Evolutionary conservation across 2,797 vertebrate species (phyloP).

Genomic region (Australoheros facetus): DNA sequence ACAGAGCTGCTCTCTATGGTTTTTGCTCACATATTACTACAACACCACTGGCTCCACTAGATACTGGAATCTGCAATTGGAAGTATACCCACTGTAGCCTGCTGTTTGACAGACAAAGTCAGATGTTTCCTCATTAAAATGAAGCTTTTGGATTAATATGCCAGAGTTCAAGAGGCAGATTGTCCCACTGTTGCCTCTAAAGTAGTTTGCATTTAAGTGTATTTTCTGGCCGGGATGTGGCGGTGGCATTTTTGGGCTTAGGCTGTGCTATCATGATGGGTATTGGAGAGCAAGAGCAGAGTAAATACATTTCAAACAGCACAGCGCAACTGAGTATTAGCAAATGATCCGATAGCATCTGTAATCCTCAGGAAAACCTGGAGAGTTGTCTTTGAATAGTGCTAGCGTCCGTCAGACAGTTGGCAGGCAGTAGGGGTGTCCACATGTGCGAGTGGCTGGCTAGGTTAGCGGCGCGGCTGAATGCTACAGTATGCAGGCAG

Average conservation of each 20-base stretch:
- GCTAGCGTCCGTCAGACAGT: slow-evolving; percentile 68
- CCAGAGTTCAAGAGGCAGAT: slow-evolving; percentile 27
- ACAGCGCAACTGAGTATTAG: slow-evolving; percentile 71
- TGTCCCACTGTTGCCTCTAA: slow-evolving; percentile 16
- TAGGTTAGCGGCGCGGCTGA: slow-evolving; percentile 63
- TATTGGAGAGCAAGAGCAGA: slow-evolving; percentile 54
- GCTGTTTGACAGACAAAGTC: slow-evolving; percentile 49
- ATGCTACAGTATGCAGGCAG: slow-evolving; percentile 77
- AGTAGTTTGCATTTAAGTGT: slow-evolving; percentile 29
- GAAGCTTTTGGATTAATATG: slow-evolving; percentile 34
- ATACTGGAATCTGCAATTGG: slow-evolving; percentile 53
- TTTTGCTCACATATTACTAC: slow-evolving; percentile 66
- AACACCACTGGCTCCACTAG: slow-evolving; percentile 46
- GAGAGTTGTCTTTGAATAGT: slow-evolving; percentile 71
- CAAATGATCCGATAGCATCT: slow-evolving; percentile 77
- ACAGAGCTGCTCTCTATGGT: slow-evolving; percentile 60
- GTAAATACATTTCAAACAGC: slow-evolving; percentile 76
- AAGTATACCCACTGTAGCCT: slow-evolving; percentile 46
- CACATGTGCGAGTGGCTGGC: slow-evolving; percentile 76
- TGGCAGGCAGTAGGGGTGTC: slow-evolving; percentile 68
- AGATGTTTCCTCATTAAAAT: slow-evolving; percentile 51
- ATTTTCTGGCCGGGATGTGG: slow-evolving; percentile 47
- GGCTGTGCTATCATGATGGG: slow-evolving; percentile 29
- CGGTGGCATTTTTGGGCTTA: slow-evolving; percentile 56
- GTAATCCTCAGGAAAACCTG: slow-evolving; percentile 79